A percentile compares a stretch with the other conserved stretches of the same genome.
Evolutionary conservation across 2,113 vertebrate genomes (phyloP).

Genomic region (Sorex araneus): DNA sequence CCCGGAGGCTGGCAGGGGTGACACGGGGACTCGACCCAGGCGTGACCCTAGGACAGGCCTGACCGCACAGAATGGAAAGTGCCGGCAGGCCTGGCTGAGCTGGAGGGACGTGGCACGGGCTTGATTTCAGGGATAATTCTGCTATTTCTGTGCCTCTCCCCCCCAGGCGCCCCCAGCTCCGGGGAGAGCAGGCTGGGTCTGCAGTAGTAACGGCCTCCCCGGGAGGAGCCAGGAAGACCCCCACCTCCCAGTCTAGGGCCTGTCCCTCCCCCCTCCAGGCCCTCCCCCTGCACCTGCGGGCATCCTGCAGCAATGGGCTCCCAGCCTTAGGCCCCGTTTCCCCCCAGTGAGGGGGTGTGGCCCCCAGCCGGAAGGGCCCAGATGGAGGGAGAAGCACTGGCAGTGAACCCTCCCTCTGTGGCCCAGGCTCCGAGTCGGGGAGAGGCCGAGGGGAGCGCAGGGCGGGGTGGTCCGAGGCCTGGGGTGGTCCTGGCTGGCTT

Average conservation of each 20-base stretch:
- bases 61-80: too few species aligned
- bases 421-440: background rate
- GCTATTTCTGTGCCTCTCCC: conserved; percentile 40
- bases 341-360: too few species aligned
- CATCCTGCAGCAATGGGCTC: conserved; percentile 10
- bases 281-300: background rate
- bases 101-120: background rate
- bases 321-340: background rate
- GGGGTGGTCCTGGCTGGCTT: background rate
- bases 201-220: rapidly evolving
- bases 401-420: background rate
- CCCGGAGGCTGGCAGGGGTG: too few species aligned
- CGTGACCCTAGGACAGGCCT: too few species aligned
- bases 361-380: too few species aligned
- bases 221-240: background rate
- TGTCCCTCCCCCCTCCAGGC: background rate
- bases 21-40: too few species aligned
- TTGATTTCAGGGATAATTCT: conserved; percentile 49
- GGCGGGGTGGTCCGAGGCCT: background rate
- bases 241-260: background rate
- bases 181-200: background rate
- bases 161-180: background rate
- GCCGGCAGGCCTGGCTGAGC: background rate
- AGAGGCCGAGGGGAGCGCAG: background rate
- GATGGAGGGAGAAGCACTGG: background rate